Percentiles rank a stretch among this genome's conserved stretches.
These are phyloP conservation scores for Clarias pachynema DNA, from an alignment of 2,797 vertebrate species.

Conservation along the genomic window DNA sequence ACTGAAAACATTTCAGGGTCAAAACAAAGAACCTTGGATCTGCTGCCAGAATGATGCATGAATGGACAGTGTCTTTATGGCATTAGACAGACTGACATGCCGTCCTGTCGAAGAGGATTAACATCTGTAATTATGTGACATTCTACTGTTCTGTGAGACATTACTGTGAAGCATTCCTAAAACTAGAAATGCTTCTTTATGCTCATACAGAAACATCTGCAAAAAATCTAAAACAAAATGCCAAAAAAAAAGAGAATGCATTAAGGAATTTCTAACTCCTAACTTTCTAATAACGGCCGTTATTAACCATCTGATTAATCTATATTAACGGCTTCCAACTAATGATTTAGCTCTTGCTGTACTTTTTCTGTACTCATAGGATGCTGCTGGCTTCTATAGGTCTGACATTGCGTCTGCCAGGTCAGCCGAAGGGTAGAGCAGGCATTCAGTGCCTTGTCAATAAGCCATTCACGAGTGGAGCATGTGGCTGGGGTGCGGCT, in stretches of 20 bases:
- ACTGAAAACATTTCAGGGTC: neutral
- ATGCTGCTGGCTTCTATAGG: conserved; percentile 21
- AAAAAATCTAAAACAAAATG: neutral
- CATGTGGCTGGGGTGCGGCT: conserved; percentile 49
- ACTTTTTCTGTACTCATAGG: neutral
- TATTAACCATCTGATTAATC: neutral
- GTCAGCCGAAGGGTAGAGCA: conserved; percentile 48
- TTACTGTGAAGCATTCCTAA: neutral
- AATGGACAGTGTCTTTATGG: neutral
- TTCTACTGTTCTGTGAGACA: too few species aligned
- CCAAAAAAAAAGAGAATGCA: neutral
- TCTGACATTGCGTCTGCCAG: conserved; percentile 55
- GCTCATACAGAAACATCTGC: neutral
- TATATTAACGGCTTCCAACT: neutral
- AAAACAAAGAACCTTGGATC: neutral
- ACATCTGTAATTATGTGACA: neutral
- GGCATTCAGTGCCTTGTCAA: conserved; percentile 71
- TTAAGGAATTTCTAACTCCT: neutral
- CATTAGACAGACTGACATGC: neutral
- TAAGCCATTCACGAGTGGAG: conserved; percentile 70
- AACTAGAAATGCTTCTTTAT: neutral
- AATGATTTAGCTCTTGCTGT: neutral
- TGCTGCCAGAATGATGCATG: neutral
- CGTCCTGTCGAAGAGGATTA: neutral
- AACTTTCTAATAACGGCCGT: too few species aligned